phyloP scores from a whole-genome alignment of 1,140 invertebrate genomes.

The Drepana arcuata region DNA sequence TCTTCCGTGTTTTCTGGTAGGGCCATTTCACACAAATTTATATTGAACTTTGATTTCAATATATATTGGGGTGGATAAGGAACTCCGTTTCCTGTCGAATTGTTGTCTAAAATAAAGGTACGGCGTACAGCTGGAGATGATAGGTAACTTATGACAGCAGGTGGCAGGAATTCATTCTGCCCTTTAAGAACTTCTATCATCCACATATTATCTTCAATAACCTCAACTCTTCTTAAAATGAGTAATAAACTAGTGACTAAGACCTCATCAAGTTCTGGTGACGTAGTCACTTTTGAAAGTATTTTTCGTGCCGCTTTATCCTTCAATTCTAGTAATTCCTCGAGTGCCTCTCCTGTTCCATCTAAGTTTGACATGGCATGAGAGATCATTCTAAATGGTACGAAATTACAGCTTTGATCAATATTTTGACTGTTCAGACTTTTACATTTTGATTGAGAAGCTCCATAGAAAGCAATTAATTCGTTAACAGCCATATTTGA shows the following conservation, averaged over 20 bases:
- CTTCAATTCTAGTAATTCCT: conserved; percentile 19
- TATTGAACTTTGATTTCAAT: conserved; percentile 55
- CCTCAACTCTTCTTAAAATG: conserved; percentile 24
- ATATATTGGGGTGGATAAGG: conserved; percentile 49
- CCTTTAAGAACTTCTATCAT: conserved; percentile 41
- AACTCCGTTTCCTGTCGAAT: conserved; percentile 25
- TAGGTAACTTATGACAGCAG: conserved; percentile 32
- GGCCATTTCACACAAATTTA: conserved; percentile 49
- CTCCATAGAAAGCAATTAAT: conserved; percentile 50
- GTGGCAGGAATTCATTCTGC: conserved; percentile 40
- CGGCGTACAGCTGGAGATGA: conserved; percentile 31
- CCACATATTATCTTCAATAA: conserved; percentile 24
- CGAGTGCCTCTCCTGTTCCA: neutral
- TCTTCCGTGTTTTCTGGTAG: conserved; percentile 53
- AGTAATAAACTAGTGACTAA: conserved; percentile 42
- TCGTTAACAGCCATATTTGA: conserved; percentile 42
- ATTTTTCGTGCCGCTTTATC: conserved; percentile 31
- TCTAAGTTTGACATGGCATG: neutral
- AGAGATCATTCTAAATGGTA: conserved; percentile 37
- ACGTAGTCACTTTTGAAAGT: conserved; percentile 33
- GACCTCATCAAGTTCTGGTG: conserved; percentile 49
- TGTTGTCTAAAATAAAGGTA: conserved; percentile 35
- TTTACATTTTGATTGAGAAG: too few relatives aligned
- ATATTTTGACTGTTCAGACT: too few relatives aligned
- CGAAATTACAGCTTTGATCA: conserved; percentile 33